Conservation (phyloP, 2,113 vertebrate species). For the Aegithalos caudatus region DNA sequence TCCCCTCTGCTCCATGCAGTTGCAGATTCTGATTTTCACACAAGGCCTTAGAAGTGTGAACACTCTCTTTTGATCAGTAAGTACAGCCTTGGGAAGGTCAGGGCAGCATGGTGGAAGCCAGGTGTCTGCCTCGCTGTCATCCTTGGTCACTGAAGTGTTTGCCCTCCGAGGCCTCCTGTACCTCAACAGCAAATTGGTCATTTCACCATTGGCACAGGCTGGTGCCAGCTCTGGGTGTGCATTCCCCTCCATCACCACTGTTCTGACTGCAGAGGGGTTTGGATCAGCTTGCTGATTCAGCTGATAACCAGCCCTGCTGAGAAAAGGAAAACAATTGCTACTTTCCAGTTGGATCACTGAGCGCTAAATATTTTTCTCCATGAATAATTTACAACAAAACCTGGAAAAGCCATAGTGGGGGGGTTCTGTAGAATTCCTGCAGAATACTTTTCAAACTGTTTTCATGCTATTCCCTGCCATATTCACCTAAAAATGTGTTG, state of each 20-base stretch:
- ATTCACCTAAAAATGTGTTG: background rate
- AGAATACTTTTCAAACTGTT: background rate
- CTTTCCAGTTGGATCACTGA: background rate
- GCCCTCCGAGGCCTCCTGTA: background rate
- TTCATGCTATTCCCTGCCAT: background rate
- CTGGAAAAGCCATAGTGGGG: background rate
- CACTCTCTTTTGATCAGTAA: background rate
- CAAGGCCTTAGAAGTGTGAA: background rate
- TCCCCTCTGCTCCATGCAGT: background rate
- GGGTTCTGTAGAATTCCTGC: background rate
- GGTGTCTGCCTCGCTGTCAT: background rate
- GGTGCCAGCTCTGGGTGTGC: background rate
- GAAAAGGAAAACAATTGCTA: background rate
- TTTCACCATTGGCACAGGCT: background rate
- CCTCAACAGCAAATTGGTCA: background rate
- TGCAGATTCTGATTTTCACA: background rate
- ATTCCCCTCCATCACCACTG: background rate
- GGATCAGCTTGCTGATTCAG: background rate
- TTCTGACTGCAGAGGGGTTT: background rate
- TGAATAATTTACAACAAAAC: constrained; percentile 5
- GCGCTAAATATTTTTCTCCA: background rate
- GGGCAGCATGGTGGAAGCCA: background rate
- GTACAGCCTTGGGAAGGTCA: background rate
- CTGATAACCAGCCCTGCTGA: background rate
- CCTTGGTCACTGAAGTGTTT: background rate